Base-by-base conservation (phyloP, 2,113 vertebrate species). In the Typhlomys cinereus region DNA sequence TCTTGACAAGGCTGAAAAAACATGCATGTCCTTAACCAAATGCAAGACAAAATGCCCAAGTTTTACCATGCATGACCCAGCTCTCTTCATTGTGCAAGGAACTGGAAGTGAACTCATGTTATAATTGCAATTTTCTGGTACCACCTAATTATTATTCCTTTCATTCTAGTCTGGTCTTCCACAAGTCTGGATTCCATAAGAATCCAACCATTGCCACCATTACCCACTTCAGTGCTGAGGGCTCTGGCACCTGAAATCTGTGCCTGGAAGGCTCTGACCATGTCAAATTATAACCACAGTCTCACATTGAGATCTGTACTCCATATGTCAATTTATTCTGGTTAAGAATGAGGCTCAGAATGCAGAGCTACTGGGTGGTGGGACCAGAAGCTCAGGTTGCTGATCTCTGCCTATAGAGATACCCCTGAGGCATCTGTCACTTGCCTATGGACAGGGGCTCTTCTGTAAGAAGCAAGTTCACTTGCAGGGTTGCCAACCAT, bases 291-390 rank as follows among this genome's bases (percentile, higher is more conserved):
- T 48, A 3, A 44, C 34, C 46, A 48, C 5, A 69, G 18, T 1
- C 48, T 66, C 2, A 0, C 0, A 0, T 4, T 0, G 21, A 36
- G 25, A 15, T 54, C 5, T 59, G n/a, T 15, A 23, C 18, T 36
- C 4, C 13, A n/a, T 20, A 39, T 2, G 20, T 36, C 11, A 75
- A n/a, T 14, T 11, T 14, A 52, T 10, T 15, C 48, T 10, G n/a
- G 17, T 27, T 41, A 31, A 50, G 13, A 44, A 17, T 59, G 41
- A 5, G 31, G 25, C 11, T 5, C 36, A 25, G 54, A 9, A 46
- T 10, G 7, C 18, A 52, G 2, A 59, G 5, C 34, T 52, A 7
- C 5, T 23, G 57, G n/a, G 21, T 21, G 29, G 1, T 25, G n/a
- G 66, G 66, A 29, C 31, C 11, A 4, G 5, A 29, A 50, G 13